Percentiles rank a stretch among this genome's conserved stretches.
Evolutionary conservation across 2,797 vertebrate genomes (phyloP).

Genomic region (Sebastes baramenuke): DNA sequence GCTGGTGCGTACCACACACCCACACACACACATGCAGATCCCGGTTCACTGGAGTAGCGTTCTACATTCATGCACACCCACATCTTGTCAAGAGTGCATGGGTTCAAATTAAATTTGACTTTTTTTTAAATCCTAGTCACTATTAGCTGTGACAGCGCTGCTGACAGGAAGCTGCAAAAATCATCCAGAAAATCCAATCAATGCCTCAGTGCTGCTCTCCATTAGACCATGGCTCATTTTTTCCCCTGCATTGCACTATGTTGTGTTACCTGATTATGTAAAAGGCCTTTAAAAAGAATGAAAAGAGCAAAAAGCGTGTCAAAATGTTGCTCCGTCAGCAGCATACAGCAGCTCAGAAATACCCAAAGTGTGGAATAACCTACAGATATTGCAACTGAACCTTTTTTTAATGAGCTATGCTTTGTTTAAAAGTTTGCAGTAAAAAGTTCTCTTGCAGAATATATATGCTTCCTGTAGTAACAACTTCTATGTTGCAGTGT

Average conservation of each 20-base stretch:
- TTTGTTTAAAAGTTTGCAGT: not conserved
- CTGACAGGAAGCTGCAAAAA: slow-evolving; percentile 14
- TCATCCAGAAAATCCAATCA: slow-evolving; percentile 20
- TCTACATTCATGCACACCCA: not conserved
- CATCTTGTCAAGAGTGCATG: not conserved
- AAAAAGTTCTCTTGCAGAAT: not conserved
- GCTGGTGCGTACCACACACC: slow-evolving; percentile 31
- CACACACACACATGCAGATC: slow-evolving; percentile 8
- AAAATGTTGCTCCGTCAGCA: slow-evolving; percentile 4
- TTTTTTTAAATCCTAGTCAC: not conserved
- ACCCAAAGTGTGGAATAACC: not conserved
- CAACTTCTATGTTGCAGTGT: not conserved
- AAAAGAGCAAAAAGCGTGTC: not conserved
- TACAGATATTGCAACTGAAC: not conserved
- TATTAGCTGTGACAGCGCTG: not conserved
- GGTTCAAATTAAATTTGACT: not conserved
- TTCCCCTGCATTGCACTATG: not conserved
- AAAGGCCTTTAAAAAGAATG: not conserved
- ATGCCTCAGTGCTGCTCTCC: slow-evolving; percentile 8
- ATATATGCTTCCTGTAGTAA: not conserved
- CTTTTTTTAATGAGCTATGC: not conserved
- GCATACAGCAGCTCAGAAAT: not conserved
- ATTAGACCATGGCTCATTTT: not conserved
- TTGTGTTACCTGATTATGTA: not conserved
- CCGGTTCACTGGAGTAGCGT: not conserved